Conservation (phyloP, 1,140 invertebrate genomes). For the Oreohelix idahoensis region DNA sequence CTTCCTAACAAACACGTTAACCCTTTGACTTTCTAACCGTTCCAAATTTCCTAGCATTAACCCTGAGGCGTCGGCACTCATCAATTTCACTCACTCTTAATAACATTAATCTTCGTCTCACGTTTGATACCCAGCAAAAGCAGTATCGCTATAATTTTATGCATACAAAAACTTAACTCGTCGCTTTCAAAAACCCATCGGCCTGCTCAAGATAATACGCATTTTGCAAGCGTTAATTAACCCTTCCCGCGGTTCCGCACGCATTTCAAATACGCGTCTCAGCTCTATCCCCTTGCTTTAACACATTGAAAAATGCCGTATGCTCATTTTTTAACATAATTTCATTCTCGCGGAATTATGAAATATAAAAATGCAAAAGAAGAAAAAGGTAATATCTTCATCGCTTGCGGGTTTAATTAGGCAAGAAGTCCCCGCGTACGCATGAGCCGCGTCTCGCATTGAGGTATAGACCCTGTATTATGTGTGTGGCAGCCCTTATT, state of each 20-base stretch:
- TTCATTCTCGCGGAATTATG: constrained; percentile 11
- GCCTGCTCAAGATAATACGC: neutral
- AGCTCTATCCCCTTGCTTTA: neutral
- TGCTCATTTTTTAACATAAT: constrained; percentile 17
- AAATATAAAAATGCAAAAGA: neutral
- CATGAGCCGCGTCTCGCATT: neutral
- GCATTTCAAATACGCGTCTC: neutral
- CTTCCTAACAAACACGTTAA: neutral
- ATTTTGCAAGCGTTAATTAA: constrained; percentile 12
- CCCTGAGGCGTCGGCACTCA: neutral
- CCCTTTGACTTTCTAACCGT: neutral
- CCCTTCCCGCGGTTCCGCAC: neutral
- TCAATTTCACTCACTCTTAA: constrained; percentile 19
- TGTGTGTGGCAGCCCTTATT: constrained; percentile 8
- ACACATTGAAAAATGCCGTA: constrained; percentile 2
- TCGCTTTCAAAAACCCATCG: neutral
- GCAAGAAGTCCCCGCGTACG: constrained; percentile 15
- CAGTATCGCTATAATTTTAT: constrained; percentile 5
- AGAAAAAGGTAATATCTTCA: neutral
- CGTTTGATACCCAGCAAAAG: neutral
- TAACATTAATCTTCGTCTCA: neutral
- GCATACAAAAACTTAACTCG: constrained; percentile 7
- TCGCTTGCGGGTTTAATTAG: neutral
- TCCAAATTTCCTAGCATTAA: constrained; percentile 7
- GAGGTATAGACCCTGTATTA: neutral